These are phyloP conservation scores for Zaprionus capensis DNA, from an alignment of 1,140 invertebrate genomes.

Conservation along the genomic window DNA sequence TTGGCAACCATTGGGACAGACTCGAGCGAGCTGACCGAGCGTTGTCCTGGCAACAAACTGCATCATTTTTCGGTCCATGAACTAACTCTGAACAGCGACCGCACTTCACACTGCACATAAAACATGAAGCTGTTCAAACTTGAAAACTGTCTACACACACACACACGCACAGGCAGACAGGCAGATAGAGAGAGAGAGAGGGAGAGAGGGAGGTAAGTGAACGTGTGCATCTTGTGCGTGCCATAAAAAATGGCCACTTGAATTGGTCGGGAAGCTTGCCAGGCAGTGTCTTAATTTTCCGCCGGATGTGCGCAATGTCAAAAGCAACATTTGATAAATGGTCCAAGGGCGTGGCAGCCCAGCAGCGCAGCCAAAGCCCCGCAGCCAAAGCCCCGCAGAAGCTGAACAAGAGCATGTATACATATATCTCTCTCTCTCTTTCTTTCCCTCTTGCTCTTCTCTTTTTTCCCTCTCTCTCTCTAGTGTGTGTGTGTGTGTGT, in stretches of 20 bases:
- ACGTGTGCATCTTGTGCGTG: constrained; percentile 26
- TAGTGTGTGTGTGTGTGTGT: constrained; percentile 33
- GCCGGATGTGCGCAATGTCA: constrained; percentile 79
- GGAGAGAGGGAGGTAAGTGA: neutral
- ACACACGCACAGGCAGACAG: neutral
- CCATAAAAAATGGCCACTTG: constrained; percentile 64
- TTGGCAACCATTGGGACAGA: constrained; percentile 43
- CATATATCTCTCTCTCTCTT: constrained; percentile 15
- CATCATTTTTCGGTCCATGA: neutral
- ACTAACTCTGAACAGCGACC: constrained; percentile 2
- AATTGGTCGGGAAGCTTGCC: constrained; percentile 75
- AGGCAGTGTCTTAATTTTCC: constrained; percentile 80
- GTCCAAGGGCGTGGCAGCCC: constrained; percentile 27
- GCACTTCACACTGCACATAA: constrained; percentile 20
- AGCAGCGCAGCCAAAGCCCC: constrained; percentile 34
- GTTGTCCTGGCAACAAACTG: constrained; percentile 5
- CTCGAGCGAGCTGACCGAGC: neutral
- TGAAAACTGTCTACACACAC: constrained; percentile 22
- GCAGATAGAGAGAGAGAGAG: neutral
- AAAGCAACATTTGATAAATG: constrained; percentile 79
- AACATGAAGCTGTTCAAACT: constrained; percentile 21
- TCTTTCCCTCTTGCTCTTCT: too few species aligned
- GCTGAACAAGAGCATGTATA: constrained; percentile 15
- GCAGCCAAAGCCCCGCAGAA: constrained; percentile 27
- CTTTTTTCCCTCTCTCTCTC: too few species aligned